These are phyloP conservation scores for Xiphophorus maculatus DNA, from an alignment of 2,113 vertebrate genomes.

Conservation along the genomic window DNA sequence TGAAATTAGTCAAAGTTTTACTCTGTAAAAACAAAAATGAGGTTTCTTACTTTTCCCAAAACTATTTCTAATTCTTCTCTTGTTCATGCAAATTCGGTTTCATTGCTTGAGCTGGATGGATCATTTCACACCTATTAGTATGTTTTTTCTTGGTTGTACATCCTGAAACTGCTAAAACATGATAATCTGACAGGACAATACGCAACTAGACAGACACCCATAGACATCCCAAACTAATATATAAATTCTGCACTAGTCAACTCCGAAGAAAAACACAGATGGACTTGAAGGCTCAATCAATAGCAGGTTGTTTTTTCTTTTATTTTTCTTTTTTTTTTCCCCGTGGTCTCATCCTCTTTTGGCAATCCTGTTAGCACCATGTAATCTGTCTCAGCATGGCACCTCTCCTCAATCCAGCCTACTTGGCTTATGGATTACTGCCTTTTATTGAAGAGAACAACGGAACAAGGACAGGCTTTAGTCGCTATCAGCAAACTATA, in stretches of 20 bases:
- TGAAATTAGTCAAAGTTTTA: no score
- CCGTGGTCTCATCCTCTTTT: conserved; percentile 56
- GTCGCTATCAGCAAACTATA: conserved; percentile 38
- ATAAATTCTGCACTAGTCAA: conserved; percentile 9
- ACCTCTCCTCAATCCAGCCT: conserved; percentile 57
- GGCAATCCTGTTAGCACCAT: conserved; percentile 68
- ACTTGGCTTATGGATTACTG: conserved; percentile 54
- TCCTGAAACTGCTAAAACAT: not conserved
- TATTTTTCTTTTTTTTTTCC: conserved; percentile 49
- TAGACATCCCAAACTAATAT: not conserved
- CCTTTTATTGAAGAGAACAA: conserved; percentile 59
- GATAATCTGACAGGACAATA: not conserved
- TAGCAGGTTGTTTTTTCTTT: conserved; percentile 46
- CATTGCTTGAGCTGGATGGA: not conserved
- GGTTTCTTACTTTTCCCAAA: no score
- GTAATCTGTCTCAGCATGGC: conserved; percentile 75
- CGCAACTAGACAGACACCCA: not conserved
- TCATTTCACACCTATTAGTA: not conserved
- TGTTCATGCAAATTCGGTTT: not conserved
- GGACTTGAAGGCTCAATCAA: conserved; percentile 65
- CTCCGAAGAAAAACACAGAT: conserved; percentile 37
- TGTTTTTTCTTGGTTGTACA: not conserved
- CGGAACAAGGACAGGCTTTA: conserved; percentile 46
- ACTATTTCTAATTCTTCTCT: not conserved
- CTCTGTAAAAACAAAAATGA: no score